These are phyloP conservation scores for Rhinolophus sinicus DNA, from an alignment of 2,113 vertebrate genomes.

Conservation along the genomic window DNA sequence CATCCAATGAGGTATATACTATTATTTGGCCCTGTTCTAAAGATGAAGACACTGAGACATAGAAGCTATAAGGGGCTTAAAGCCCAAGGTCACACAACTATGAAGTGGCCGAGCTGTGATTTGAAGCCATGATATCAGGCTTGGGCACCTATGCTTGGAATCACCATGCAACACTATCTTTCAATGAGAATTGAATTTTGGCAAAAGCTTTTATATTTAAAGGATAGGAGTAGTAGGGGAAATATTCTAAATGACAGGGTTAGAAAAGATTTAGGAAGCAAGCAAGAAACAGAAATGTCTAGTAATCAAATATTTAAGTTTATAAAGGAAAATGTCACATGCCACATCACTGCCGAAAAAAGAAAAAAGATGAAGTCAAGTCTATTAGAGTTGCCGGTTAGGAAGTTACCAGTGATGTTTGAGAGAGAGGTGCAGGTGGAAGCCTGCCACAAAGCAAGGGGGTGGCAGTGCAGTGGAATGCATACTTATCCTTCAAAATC, in stretches of 20 bases:
- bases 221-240: not conserved
- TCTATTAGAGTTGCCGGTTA: not conserved
- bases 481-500: not conserved
- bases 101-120: not conserved
- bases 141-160: not conserved
- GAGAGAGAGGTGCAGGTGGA: not conserved
- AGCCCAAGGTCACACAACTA: not conserved
- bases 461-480: fast-evolving
- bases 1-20: not conserved
- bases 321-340: not conserved
- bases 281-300: not conserved
- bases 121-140: not conserved
- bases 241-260: not conserved
- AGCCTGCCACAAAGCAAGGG: not conserved
- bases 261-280: not conserved
- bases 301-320: not conserved
- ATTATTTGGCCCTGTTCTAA: not conserved
- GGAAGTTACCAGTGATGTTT: not conserved
- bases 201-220: not conserved
- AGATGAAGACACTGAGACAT: not conserved
- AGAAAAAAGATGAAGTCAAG: not conserved
- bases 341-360: not conserved
- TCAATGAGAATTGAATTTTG: not conserved
- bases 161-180: not conserved
- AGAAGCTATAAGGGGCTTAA: not conserved